Evolutionary conservation across 2,888 invertebrate species (phyloP), one percentile per base, ranked within the genome.

Genomic region (Diachrysia chrysitis): DNA sequence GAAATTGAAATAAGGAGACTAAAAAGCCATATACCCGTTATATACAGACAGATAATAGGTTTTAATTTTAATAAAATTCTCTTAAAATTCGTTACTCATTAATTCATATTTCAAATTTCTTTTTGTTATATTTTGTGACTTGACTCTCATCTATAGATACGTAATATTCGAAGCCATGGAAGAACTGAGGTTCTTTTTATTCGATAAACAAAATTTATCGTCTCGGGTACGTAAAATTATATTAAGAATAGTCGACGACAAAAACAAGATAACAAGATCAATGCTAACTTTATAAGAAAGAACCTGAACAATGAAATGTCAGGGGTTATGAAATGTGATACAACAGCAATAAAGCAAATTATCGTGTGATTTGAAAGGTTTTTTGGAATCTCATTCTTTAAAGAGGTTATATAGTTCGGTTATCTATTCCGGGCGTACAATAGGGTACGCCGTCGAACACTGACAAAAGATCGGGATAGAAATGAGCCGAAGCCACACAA

Each of bases 391-490:
- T 69, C 73, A 77, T 87, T 85, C 74, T 79, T 73, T 73, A 78
- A 82, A 84, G 80, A 83, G 78, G 73, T 79, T 81, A 76, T 81
- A 71, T 82, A 80, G 83, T 83, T 72, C 73, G 66, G 82, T 85
- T 85, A 85, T 87, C 87, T 86, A 83, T 87, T 85, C 76, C 65
- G 66, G 60, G 59, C 78, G 64, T 66, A 89, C 88, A 89, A 90
- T 88, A 81, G 87, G 58, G 77, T 73, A 81, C 80, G 82, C 76
- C 79, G 80, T 68, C 73, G 85, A 83, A 83, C 85, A 87, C 85
- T 84, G 85, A 88, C 88, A 90, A 89, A 86, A 87, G 89, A 85
- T 85, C 66, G 76, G 74, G 68, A 87, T 80, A 83, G 84, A 84
- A 87, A 87, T 85, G 84, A 84, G 79, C 79, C 81, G 79, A 83